phyloP scores from a whole-genome alignment of 92 coral and sea anemone species.

The Diadumene lineata region DNA sequence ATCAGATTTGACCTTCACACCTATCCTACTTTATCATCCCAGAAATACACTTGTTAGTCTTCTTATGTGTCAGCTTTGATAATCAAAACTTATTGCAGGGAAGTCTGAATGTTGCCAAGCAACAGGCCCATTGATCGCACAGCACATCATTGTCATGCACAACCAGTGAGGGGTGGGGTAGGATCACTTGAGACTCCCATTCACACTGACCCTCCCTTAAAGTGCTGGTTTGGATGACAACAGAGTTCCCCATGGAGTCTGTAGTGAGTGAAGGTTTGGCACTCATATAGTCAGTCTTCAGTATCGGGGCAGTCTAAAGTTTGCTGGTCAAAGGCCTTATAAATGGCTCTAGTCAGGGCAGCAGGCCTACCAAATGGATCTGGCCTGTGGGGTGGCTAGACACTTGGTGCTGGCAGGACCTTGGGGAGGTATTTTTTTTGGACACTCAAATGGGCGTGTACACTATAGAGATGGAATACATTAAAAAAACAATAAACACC shows the following conservation, averaged over 20 bases:
- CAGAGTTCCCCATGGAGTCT: conserved; percentile 18
- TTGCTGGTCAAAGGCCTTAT: conserved; percentile 1
- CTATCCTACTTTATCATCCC: conserved; percentile 8
- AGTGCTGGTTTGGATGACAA: conserved; percentile 21
- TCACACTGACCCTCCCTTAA: conserved; percentile 17
- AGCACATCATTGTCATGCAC: conserved; percentile 22
- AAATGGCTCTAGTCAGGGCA: conserved; percentile 18
- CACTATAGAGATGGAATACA: conserved; percentile 28
- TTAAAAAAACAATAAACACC: conserved; percentile 1
- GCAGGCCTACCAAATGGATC: conserved; percentile 21
- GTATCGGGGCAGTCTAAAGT: conserved; percentile 5
- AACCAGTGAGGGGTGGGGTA: conserved; percentile 20
- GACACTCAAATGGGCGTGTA: conserved; percentile 23
- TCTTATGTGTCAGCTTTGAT: conserved; percentile 8
- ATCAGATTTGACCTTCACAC: conserved; percentile 18
- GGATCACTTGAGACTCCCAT: conserved; percentile 8
- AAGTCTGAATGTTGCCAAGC: conserved; percentile 1
- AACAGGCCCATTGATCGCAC: conserved; percentile 16
- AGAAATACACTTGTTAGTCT: background rate
- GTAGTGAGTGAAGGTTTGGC: conserved; percentile 8
- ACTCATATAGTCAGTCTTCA: conserved; percentile 2
- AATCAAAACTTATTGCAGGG: conserved; percentile 8
- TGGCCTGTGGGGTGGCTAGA: conserved; percentile 31
- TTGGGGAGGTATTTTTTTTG: conserved; percentile 27
- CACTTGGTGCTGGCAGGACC: conserved; percentile 33